These are phyloP conservation scores for Polydrusus cervinus DNA, from an alignment of 2,888 invertebrate genomes.

Conservation along the genomic window DNA sequence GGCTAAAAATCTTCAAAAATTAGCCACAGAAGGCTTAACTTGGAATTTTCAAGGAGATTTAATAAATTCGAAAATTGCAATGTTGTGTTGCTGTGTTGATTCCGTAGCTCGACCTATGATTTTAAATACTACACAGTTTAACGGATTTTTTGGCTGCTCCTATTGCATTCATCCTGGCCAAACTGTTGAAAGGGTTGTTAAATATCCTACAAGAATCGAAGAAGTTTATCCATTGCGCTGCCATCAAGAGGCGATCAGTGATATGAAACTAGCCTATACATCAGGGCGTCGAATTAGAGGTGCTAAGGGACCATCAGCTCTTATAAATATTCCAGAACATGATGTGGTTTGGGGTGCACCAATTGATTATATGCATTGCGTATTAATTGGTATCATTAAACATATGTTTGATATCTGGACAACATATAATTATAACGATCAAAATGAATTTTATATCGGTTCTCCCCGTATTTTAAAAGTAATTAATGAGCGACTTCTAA, in stretches of 20 bases:
- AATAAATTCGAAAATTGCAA: background rate
- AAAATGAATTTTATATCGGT: constrained; percentile 1
- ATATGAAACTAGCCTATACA: background rate
- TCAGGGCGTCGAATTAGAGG: background rate
- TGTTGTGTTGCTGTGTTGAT: background rate
- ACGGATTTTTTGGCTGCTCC: background rate
- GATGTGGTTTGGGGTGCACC: background rate
- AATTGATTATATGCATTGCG: background rate
- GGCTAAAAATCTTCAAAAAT: background rate
- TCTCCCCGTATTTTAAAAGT: background rate
- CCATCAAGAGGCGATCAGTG: background rate
- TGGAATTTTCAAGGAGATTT: background rate
- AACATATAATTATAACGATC: background rate
- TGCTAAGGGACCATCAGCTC: background rate
- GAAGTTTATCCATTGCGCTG: background rate
- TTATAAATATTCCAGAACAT: background rate
- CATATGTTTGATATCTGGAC: background rate
- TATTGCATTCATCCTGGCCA: background rate
- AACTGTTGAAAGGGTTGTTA: background rate
- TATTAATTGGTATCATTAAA: background rate
- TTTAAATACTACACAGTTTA: background rate
- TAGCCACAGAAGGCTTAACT: background rate
- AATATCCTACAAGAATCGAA: background rate
- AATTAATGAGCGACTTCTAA: background rate
- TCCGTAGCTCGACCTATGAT: background rate